A percentile compares a stretch with the other conserved stretches of the same genome.
Conservation (phyloP, 1,140 invertebrate genomes). For the Drosophila hydei region DNA sequence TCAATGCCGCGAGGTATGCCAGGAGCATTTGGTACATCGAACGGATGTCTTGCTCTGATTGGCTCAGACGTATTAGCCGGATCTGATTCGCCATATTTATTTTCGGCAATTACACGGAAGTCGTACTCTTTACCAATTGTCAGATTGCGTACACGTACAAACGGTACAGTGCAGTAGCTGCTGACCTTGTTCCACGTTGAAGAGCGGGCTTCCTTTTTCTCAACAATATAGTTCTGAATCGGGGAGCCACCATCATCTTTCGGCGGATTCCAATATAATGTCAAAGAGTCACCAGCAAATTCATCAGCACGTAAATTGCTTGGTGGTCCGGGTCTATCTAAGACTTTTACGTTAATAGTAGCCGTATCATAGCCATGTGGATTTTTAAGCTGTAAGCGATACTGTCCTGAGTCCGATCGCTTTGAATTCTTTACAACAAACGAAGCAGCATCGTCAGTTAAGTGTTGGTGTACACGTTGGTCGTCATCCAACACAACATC, state of each 20-base stretch:
- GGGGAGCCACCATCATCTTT: slow-evolving; percentile 97
- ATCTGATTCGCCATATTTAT: slow-evolving; percentile 97
- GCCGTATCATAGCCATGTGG: slow-evolving; percentile 97
- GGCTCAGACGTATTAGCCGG: slow-evolving; percentile 94
- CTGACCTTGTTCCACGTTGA: slow-evolving; percentile 95
- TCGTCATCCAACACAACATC: slow-evolving; percentile 90
- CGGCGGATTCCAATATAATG: slow-evolving; percentile 97
- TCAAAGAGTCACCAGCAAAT: slow-evolving; percentile 97
- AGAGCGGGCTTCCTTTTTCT: slow-evolving; percentile 94
- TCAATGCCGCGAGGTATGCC: slow-evolving; percentile 94
- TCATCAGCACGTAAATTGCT: slow-evolving; percentile 95
- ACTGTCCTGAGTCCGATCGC: slow-evolving; percentile 95
- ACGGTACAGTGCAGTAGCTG: slow-evolving; percentile 95
- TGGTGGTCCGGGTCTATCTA: slow-evolving; percentile 95
- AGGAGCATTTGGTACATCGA: slow-evolving; percentile 95
- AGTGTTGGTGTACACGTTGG: slow-evolving; percentile 91
- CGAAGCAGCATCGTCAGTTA: slow-evolving; percentile 94
- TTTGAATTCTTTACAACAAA: slow-evolving; percentile 96
- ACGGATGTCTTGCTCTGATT: slow-evolving; percentile 97
- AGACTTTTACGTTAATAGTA: slow-evolving; percentile 95
- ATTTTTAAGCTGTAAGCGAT: slow-evolving; percentile 96
- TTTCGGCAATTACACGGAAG: slow-evolving; percentile 99
- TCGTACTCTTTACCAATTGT: slow-evolving; percentile 96
- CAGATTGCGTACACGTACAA: slow-evolving; percentile 95
- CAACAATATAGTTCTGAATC: slow-evolving; percentile 98